Conservation (phyloP, 2,113 vertebrate genomes). For the Regulus satrapa region DNA sequence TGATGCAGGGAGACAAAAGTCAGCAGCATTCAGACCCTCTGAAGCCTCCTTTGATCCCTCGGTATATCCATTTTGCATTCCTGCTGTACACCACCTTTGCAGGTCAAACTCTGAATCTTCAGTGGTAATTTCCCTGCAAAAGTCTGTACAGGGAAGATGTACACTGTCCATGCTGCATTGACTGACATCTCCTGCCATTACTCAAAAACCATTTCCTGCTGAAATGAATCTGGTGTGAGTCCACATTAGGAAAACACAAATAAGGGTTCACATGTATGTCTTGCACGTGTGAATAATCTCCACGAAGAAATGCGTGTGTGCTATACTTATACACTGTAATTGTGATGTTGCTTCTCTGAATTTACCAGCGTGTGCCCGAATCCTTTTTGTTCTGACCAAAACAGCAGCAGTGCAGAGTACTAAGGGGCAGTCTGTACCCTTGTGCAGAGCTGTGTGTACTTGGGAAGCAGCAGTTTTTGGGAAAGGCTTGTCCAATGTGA, state of each 20-base stretch:
- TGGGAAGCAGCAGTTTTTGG: background rate
- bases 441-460: background rate
- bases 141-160: background rate
- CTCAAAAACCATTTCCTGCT: background rate
- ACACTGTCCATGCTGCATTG: background rate
- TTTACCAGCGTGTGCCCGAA: rapidly evolving
- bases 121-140: background rate
- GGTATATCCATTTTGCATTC: background rate
- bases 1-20: background rate
- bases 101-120: background rate
- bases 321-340: background rate
- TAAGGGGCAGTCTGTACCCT: rapidly evolving
- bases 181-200: background rate
- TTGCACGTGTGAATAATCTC: background rate
- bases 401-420: background rate
- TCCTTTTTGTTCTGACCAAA: background rate
- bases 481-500: background rate
- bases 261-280: too few relatives aligned
- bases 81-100: background rate
- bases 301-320: background rate
- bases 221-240: background rate
- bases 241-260: background rate
- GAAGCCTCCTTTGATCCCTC: background rate
- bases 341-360: background rate
- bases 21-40: background rate